Conservation (phyloP, 2,797 vertebrate genomes). For the Hozukius guyotensis region DNA sequence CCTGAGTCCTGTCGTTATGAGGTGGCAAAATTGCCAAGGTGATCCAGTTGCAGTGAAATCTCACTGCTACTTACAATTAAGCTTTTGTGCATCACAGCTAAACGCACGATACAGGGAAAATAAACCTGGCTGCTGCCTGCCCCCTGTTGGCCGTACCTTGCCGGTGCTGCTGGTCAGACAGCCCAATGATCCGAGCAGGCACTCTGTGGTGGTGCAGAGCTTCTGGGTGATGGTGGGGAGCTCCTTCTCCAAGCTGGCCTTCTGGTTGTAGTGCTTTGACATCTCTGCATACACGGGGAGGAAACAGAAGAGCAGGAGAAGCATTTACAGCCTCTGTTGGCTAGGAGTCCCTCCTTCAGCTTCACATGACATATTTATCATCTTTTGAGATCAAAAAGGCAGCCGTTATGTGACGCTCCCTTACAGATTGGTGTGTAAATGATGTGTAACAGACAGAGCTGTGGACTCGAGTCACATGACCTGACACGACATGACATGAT, state of each 20-base stretch:
- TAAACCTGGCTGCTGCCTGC: constrained; percentile 46
- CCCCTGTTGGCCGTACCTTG: constrained; percentile 88
- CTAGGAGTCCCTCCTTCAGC: not conserved
- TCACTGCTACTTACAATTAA: constrained; percentile 20
- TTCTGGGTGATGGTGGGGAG: constrained; percentile 95
- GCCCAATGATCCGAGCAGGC: constrained; percentile 91
- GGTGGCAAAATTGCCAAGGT: constrained; percentile 41
- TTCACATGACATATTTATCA: not conserved
- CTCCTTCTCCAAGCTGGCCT: constrained; percentile 91
- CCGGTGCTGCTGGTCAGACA: constrained; percentile 90
- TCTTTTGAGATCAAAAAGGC: not conserved
- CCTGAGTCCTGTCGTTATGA: constrained; percentile 62
- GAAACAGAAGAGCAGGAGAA: constrained; percentile 4
- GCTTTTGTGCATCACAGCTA: constrained; percentile 12
- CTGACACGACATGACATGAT: no score
- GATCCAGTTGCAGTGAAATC: constrained; percentile 42
- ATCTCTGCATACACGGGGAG: constrained; percentile 83
- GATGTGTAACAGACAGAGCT: not conserved
- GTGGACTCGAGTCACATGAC: no score
- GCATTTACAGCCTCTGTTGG: not conserved
- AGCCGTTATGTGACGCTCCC: not conserved
- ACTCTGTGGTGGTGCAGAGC: constrained; percentile 94
- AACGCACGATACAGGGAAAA: not conserved
- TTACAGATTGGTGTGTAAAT: not conserved
- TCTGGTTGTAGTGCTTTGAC: constrained; percentile 95